Conservation (phyloP, 2,797 vertebrate species). For the Galago senegalensis region DNA sequence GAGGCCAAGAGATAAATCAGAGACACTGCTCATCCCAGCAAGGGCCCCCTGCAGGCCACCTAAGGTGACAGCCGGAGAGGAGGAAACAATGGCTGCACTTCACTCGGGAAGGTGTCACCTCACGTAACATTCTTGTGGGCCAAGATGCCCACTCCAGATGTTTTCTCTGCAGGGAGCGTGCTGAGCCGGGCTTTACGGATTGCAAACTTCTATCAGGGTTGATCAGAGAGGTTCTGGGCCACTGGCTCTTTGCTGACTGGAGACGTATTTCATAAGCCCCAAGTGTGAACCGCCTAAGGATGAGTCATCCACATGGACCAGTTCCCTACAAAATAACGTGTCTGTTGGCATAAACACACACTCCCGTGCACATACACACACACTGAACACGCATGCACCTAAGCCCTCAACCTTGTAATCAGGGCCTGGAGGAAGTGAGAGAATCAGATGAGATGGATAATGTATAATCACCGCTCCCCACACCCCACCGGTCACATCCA, state of each 20-base stretch:
- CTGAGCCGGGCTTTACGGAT: conserved; percentile 28
- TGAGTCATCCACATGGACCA: conserved; percentile 45
- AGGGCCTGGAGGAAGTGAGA: not conserved
- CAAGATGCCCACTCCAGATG: conserved; percentile 70
- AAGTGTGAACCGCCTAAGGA: not conserved
- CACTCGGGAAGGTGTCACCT: conserved; percentile 10
- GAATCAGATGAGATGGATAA: not conserved
- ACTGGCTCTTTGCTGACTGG: conserved; percentile 3
- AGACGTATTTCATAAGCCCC: conserved; percentile 23
- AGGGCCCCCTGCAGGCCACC: not conserved
- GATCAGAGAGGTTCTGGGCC: conserved; percentile 70
- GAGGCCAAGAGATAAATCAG: not conserved
- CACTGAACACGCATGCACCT: not conserved
- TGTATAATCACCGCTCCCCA: no score
- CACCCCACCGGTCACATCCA: no score
- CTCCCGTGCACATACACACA: fast-evolving
- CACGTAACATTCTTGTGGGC: conserved; percentile 6
- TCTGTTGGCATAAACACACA: fast-evolving
- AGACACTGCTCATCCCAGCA: not conserved
- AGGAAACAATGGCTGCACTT: not conserved
- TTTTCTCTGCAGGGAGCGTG: conserved; percentile 48
- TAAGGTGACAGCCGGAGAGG: not conserved
- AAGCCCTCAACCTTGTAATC: not conserved
- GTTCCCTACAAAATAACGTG: not conserved
- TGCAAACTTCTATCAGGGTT: conserved; percentile 54